Percentiles rank a stretch among this genome's conserved stretches.
These are phyloP conservation scores for Melanaphis sacchari DNA, from an alignment of 1,140 invertebrate species.

Conservation along the genomic window DNA sequence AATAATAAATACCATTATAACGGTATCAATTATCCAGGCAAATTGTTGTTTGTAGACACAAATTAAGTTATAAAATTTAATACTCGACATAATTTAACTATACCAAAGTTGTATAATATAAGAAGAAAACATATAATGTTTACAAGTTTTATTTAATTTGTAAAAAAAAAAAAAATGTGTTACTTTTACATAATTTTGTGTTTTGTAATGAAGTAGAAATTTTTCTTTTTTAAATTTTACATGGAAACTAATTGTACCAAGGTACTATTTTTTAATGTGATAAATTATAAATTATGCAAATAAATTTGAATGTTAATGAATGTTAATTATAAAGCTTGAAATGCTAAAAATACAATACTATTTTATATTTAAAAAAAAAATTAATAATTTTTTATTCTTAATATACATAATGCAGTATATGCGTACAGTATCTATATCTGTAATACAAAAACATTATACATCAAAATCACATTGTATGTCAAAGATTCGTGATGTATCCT, in stretches of 20 bases:
- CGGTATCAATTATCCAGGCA: neutral
- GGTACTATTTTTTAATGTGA: neutral
- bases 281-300: neutral
- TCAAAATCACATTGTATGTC: neutral
- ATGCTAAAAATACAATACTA: neutral
- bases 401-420: neutral
- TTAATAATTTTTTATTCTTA: neutral
- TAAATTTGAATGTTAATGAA: neutral
- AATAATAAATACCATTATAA: slow-evolving; percentile 23
- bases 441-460: neutral
- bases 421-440: no score
- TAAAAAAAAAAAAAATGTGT: neutral
- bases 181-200: neutral
- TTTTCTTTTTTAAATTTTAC: neutral
- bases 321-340: neutral
- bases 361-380: neutral
- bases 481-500: neutral
- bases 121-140: neutral
- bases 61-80: slow-evolving; percentile 14
- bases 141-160: slow-evolving; percentile 16
- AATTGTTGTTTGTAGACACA: neutral
- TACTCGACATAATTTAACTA: neutral
- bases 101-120: neutral
- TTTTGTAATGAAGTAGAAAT: neutral
- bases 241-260: neutral